Evolutionary conservation across 2,113 vertebrate species (phyloP), one percentile per base, ranked within the genome.

Genomic region (Acanthochromis polyacanthus): DNA sequence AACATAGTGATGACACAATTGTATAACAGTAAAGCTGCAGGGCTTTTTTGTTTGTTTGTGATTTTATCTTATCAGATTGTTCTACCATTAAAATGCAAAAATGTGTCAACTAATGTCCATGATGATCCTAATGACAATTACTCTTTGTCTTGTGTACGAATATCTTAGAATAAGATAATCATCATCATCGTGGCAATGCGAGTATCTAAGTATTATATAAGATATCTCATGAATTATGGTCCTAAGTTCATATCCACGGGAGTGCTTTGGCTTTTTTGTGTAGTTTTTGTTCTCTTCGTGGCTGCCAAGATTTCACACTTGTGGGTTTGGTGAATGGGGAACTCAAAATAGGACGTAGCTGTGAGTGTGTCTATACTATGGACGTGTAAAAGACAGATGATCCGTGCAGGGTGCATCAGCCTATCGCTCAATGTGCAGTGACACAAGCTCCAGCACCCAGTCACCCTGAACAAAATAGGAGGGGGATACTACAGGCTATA

Each of bases 281-380:
- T 43, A 38, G n/a, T 17, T 28, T 36, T 19, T 50, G n/a, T 45
- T 32, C 32, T 53, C 10, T 19, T 5, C 2, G n/a, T 3, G 15
- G 12, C n/a, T 65, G 11, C 1, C 19, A 60, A 4, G 1, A 4
- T 62, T 63, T 48, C 61, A 75, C 15, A 38, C 32, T 52, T 20
- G 5, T 23, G 56, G 14, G 45, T 67, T 57, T 63, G 28, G 28
- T 19, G 11, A 72, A 73, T 11, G 28, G 14, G 11, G 66, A 63
- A 74, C 62, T 5, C 40, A 43, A 43, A 43, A 43, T 43, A 79
- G 38, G 57, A 61, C 1, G 0, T 71, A 75, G 14, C 52, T 76
- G 66, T 45, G 30, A 43, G n/a, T 30, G 51, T 28, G 36, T 46
- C 10, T 16, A 23, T 19, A 5, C 5, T 5, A 3, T 43, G 23